phyloP scores from a whole-genome alignment of 2,113 vertebrate genomes.

The Archilochus colubris region DNA sequence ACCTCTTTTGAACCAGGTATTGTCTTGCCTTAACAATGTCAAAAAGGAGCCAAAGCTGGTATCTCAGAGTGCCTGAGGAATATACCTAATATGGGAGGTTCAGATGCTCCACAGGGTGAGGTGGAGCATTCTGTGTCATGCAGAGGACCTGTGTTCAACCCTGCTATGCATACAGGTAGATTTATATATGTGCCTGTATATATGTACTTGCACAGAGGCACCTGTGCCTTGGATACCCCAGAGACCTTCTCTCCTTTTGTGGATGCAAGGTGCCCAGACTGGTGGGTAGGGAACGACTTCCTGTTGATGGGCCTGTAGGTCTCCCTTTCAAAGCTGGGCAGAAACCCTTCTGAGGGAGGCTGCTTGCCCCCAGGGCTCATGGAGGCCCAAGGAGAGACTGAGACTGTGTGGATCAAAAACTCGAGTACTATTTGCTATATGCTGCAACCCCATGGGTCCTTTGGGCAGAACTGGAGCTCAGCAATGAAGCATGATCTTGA shows the following conservation, averaged over 20 bases:
- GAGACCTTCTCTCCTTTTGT: background rate
- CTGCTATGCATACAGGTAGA: background rate
- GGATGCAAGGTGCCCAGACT: background rate
- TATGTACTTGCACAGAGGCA: background rate
- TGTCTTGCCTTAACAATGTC: rapidly evolving
- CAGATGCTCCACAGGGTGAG: rapidly evolving
- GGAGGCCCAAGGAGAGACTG: background rate
- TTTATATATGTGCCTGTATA: no score
- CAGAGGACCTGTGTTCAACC: background rate
- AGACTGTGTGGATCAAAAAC: background rate
- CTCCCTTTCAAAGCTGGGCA: background rate
- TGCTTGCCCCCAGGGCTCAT: background rate
- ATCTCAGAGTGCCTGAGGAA: background rate
- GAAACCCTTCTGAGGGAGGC: background rate
- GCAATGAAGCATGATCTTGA: background rate
- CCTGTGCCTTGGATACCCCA: background rate
- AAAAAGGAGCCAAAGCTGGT: background rate
- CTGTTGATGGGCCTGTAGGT: background rate
- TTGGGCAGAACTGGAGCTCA: background rate
- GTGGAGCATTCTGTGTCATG: background rate
- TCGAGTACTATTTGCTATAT: background rate
- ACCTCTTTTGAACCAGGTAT: background rate
- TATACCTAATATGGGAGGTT: background rate
- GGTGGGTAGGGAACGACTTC: background rate
- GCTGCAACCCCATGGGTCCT: background rate